phyloP scores from a whole-genome alignment of 2,888 invertebrate species.

The Rhimphoctona megacephalus region DNA sequence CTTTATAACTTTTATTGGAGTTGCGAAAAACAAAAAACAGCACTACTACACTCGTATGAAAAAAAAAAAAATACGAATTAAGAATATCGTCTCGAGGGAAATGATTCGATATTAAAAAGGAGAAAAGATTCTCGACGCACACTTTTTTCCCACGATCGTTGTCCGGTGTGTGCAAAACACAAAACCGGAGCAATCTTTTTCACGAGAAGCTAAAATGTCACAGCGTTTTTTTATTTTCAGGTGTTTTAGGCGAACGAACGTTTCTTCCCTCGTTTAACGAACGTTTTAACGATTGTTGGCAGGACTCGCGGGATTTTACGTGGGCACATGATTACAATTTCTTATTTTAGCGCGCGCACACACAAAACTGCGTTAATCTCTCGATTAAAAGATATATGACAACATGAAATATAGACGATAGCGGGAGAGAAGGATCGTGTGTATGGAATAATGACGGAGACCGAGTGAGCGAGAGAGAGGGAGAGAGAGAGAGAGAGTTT shows the following conservation, averaged over 20 bases:
- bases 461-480: slow-evolving; percentile 12
- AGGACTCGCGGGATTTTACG: slow-evolving; percentile 35
- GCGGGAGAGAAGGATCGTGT: slow-evolving; percentile 6
- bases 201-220: not conserved
- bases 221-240: not conserved
- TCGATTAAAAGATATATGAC: slow-evolving; percentile 4
- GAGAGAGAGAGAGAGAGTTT: slow-evolving; percentile 9
- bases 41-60: not conserved
- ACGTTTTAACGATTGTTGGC: slow-evolving; percentile 24
- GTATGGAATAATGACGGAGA: not conserved
- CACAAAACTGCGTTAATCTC: slow-evolving; percentile 12
- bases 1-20: not conserved
- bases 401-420: slow-evolving; percentile 59
- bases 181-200: slow-evolving; percentile 9
- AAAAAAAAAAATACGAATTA: not conserved
- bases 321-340: slow-evolving; percentile 61
- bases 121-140: slow-evolving; percentile 4
- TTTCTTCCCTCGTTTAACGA: slow-evolving; percentile 27
- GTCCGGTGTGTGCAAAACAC: not conserved
- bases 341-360: slow-evolving; percentile 30
- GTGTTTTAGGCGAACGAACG: slow-evolving; percentile 38
- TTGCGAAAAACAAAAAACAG: not conserved
- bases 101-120: not conserved
- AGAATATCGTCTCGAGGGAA: not conserved
- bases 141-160: slow-evolving; percentile 3